A percentile compares a stretch with the other conserved stretches of the same genome.
Conservation (phyloP, 2,797 vertebrate species). For the Acridotheres tristis region DNA sequence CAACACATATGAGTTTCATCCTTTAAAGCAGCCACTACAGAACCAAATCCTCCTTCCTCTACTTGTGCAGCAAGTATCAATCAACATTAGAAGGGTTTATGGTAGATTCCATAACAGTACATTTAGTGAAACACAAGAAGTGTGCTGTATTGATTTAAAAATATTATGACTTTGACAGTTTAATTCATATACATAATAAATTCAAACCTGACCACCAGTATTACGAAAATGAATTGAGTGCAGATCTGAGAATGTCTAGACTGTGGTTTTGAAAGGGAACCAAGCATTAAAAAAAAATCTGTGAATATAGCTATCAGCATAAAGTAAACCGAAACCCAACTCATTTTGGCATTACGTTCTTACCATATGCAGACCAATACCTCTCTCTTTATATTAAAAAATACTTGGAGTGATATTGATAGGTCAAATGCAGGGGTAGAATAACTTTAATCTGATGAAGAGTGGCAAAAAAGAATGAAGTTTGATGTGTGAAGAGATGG, state of each 20-base stretch:
- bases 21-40: neutral
- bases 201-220: neutral
- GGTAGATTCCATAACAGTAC: neutral
- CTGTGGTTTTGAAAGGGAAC: conserved; percentile 45
- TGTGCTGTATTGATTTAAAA: neutral
- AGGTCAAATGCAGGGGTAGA: neutral
- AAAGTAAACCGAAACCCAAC: neutral
- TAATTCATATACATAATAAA: neutral
- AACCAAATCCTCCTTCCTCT: neutral
- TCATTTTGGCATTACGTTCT: neutral
- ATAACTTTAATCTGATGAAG: neutral
- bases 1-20: neutral
- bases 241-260: conserved; percentile 42
- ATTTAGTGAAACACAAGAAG: neutral
- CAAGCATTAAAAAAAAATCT: neutral
- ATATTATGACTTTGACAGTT: neutral
- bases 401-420: neutral
- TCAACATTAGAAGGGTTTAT: neutral
- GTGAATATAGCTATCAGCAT: neutral
- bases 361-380: neutral
- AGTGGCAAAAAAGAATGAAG: neutral
- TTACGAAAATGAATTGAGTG: neutral
- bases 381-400: neutral
- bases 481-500: neutral
- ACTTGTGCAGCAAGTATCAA: neutral